Base-by-base conservation (phyloP, 2,888 invertebrate species). In the Stegana nigrithorax region DNA sequence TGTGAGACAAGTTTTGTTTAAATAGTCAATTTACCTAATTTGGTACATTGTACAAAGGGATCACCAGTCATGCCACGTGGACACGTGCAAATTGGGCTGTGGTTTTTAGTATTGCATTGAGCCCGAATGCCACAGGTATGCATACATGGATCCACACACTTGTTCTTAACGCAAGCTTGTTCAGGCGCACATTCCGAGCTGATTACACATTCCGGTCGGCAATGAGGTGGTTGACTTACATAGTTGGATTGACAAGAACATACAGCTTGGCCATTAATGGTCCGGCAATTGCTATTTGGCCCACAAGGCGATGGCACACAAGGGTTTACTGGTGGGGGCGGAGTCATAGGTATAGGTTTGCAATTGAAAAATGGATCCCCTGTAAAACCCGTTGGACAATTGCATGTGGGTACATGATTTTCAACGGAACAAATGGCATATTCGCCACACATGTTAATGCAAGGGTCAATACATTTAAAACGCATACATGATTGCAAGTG, bases 241-340 rank as follows among this genome's bases (percentile, higher is more conserved):
- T 92, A 94, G 72, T 91, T 91, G 1, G 92, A 91, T 69, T 92
- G 87, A 77, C 95, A 96, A 0, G 94, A 93, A 82, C 95, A 96
- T 0, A 93, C 94, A 0, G 94, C 93, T 86, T 93, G 93, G 73
- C 88, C 87, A 75, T 93, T 92, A 6, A 92, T 90, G 74, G 91
- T 90, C 75, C 93, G 89, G 68, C 95, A 95, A 81, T 93, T 92
- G 81, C 94, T 93, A 83, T 94, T 94, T 0, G 94, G 93, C 56
- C 95, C 96, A 83, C 95, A 96, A 0, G 95, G 95, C 23, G 93
- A 91, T 59, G 94, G 94, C 66, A 90, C 89, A 77, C 95, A 95
- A 6, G 94, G 94, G 79, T 94, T 91, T 63, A 88, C 73, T 32
- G 87, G 85, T 50, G 88, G 87, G 2, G 78, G 66, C 1, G 78